phyloP scores from a whole-genome alignment of 2,797 vertebrate species.

The Zenarchopterus dispar region DNA sequence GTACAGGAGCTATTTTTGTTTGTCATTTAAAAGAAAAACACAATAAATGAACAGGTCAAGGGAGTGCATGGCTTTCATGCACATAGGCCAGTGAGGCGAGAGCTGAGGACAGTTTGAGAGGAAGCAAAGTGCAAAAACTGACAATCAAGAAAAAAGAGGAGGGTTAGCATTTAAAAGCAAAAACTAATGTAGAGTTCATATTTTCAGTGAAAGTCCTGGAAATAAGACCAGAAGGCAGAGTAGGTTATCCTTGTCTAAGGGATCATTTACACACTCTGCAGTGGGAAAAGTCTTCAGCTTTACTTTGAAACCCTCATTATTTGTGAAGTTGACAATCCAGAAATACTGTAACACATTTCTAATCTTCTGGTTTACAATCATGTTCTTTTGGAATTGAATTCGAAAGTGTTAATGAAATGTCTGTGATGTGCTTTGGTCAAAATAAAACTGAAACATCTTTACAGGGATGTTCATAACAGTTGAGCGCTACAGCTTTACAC shows the following conservation, averaged over 20 bases:
- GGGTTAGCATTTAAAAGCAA: background rate
- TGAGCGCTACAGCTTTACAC: too few relatives aligned
- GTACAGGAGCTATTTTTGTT: conserved; percentile 35
- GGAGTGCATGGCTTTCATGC: conserved; percentile 3
- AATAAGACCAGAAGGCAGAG: conserved; percentile 15
- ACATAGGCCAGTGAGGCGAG: too few relatives aligned
- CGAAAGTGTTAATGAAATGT: too few relatives aligned
- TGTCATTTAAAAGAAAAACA: conserved; percentile 12
- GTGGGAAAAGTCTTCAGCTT: conserved; percentile 17
- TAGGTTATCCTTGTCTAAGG: conserved; percentile 18
- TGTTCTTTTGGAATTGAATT: conserved; percentile 31
- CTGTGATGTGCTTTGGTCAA: too few relatives aligned
- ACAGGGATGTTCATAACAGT: too few relatives aligned
- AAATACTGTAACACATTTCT: conserved; percentile 34
- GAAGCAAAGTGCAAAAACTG: background rate
- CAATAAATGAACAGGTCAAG: conserved; percentile 37
- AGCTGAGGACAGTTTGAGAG: too few relatives aligned
- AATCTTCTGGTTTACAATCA: conserved; percentile 43
- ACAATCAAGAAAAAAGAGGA: conserved; percentile 4
- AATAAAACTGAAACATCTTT: too few relatives aligned
- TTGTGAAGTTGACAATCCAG: conserved; percentile 47
- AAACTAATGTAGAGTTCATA: background rate
- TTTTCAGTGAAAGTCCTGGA: background rate
- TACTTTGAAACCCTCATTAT: conserved; percentile 54
- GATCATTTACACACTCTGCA: conserved; percentile 28